These are phyloP conservation scores for Kryptolebias ocellatus DNA, from an alignment of 2,797 vertebrate genomes.

Conservation along the genomic window DNA sequence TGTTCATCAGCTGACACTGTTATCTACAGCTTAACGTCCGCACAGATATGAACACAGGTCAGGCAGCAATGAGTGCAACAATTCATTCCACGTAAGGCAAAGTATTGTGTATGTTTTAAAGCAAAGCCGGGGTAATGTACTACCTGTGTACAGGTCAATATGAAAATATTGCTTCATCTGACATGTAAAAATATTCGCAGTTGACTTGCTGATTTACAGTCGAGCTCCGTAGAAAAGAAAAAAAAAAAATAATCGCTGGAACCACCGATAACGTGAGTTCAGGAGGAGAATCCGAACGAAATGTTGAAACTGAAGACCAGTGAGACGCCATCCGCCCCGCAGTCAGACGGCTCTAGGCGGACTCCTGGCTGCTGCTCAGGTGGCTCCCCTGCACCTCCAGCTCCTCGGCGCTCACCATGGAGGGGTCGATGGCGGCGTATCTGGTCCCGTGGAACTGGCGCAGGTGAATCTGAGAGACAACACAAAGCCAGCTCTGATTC, in stretches of 20 bases:
- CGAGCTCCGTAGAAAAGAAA: constrained; percentile 56
- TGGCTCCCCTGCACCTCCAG: constrained; percentile 89
- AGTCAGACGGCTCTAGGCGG: constrained; percentile 9
- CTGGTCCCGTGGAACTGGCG: constrained; percentile 96
- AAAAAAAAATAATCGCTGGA: not conserved
- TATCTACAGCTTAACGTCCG: constrained; percentile 18
- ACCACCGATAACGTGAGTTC: constrained; percentile 32
- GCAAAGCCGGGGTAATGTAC: constrained; percentile 41
- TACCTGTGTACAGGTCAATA: constrained; percentile 71
- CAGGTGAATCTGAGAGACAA: constrained; percentile 87
- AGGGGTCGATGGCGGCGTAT: constrained; percentile 92
- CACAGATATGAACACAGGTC: constrained; percentile 29
- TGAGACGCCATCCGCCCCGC: too few relatives aligned
- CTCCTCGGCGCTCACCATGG: constrained; percentile 93
- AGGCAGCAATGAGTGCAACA: constrained; percentile 61
- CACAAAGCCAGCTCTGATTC: not conserved
- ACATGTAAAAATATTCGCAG: constrained; percentile 78
- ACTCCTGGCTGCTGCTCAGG: constrained; percentile 68
- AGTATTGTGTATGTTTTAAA: constrained; percentile 59
- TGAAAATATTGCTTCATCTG: constrained; percentile 81
- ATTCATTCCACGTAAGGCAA: constrained; percentile 78
- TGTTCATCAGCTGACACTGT: constrained; percentile 15
- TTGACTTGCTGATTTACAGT: constrained; percentile 43
- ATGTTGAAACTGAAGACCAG: not conserved
- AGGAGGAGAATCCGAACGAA: constrained; percentile 1